phyloP scores from a whole-genome alignment of 1,140 invertebrate species.

The Nymphalis io region DNA sequence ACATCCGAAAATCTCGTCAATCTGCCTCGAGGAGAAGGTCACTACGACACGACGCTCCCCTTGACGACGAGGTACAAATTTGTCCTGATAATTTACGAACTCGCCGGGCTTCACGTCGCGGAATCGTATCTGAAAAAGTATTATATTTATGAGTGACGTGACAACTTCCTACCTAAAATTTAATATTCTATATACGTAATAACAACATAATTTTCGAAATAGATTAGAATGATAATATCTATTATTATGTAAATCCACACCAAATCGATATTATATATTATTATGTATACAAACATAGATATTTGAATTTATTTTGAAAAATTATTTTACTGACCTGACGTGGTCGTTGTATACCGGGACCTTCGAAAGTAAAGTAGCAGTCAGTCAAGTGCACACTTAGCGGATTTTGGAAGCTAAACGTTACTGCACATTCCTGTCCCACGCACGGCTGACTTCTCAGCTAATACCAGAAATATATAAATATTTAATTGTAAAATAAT shows the following conservation, averaged over 20 bases:
- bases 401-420: slow-evolving; percentile 86
- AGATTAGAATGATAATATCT: too few species aligned
- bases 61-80: slow-evolving; percentile 79
- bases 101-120: slow-evolving; percentile 83
- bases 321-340: slow-evolving; percentile 74
- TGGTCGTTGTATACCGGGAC: slow-evolving; percentile 83
- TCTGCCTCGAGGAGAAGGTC: slow-evolving; percentile 83
- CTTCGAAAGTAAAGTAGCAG: slow-evolving; percentile 85
- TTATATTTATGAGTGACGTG: not conserved
- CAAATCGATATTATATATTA: too few species aligned
- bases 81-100: slow-evolving; percentile 81
- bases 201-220: too few species aligned
- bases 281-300: too few species aligned
- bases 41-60: slow-evolving; percentile 83
- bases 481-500: slow-evolving; percentile 4
- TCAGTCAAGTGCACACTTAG: slow-evolving; percentile 82
- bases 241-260: too few species aligned
- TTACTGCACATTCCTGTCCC: slow-evolving; percentile 72
- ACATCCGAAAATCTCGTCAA: slow-evolving; percentile 83
- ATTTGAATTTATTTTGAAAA: too few species aligned
- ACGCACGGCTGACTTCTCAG: slow-evolving; percentile 75
- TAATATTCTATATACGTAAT: not conserved
- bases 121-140: slow-evolving; percentile 70
- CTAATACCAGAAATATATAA: slow-evolving; percentile 46
- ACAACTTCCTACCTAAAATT: too few species aligned